Percentiles rank a stretch among this genome's conserved stretches.
Conservation (phyloP, 2,797 vertebrate genomes). For the Alfaro cultratus region DNA sequence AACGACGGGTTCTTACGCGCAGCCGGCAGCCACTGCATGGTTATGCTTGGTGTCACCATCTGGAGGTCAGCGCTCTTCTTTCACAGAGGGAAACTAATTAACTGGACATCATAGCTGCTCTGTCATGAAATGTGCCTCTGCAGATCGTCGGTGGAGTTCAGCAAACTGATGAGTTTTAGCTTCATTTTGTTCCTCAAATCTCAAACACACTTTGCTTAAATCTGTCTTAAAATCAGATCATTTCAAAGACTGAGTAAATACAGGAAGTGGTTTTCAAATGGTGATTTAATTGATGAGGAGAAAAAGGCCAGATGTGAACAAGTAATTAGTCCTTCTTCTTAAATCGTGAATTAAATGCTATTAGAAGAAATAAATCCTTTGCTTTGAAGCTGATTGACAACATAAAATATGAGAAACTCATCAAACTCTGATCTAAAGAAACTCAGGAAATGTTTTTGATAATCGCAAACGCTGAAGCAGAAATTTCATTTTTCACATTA, state of each 20-base stretch:
- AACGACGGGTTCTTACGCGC: slow-evolving; percentile 1
- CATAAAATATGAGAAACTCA: neutral
- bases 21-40: slow-evolving; percentile 10
- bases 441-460: neutral
- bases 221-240: too few species aligned
- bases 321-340: neutral
- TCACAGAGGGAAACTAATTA: slow-evolving; percentile 34
- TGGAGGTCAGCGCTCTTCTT: slow-evolving; percentile 32
- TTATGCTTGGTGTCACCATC: slow-evolving; percentile 16
- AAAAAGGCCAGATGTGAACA: neutral
- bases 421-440: neutral
- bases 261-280: neutral
- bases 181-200: neutral
- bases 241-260: neutral
- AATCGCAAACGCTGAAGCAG: neutral
- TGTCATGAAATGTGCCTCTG: slow-evolving; percentile 48
- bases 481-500: neutral
- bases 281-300: neutral
- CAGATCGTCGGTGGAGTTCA: slow-evolving; percentile 33
- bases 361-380: neutral
- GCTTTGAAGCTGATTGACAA: neutral
- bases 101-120: slow-evolving; percentile 37
- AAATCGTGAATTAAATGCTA: neutral
- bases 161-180: neutral
- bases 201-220: too few species aligned